Conservation (phyloP, 53 echinoderm and acorn worm species). For the Echinometra lucunter region DNA sequence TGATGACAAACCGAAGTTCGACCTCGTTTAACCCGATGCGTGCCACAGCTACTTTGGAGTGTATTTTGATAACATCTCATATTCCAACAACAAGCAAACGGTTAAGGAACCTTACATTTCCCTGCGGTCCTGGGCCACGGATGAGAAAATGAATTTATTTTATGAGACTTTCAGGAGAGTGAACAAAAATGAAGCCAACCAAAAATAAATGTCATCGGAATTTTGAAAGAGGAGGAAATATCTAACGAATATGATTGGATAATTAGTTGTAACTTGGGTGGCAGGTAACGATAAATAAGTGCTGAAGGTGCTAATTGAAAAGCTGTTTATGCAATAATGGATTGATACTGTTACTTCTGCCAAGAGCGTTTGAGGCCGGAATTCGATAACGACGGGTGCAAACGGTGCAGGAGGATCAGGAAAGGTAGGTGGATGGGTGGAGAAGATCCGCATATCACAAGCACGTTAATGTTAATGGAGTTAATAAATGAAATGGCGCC, state of each 20-base stretch:
- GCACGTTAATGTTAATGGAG: neutral
- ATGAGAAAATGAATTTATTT: neutral
- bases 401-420: neutral
- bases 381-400: conserved; percentile 15
- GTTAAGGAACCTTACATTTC: conserved; percentile 16
- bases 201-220: conserved; percentile 30
- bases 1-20: conserved; percentile 10
- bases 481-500: neutral
- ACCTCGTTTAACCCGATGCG: neutral
- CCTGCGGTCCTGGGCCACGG: neutral
- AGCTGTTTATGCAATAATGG: conserved; percentile 55
- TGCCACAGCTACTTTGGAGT: neutral
- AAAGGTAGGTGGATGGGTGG: neutral
- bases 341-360: conserved; percentile 10
- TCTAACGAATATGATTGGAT: conserved; percentile 69
- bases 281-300: conserved; percentile 63
- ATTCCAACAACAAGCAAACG: neutral
- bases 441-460: neutral
- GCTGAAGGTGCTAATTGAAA: conserved; percentile 55
- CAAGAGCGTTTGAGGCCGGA: conserved; percentile 33
- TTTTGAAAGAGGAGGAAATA: conserved; percentile 59
- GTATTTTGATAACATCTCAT: neutral
- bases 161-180: neutral
- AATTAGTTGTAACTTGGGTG: conserved; percentile 67
- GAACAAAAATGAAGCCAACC: neutral